Base-by-base conservation (phyloP, 2,113 vertebrate genomes). In the Hippocampus barbouri region DNA sequence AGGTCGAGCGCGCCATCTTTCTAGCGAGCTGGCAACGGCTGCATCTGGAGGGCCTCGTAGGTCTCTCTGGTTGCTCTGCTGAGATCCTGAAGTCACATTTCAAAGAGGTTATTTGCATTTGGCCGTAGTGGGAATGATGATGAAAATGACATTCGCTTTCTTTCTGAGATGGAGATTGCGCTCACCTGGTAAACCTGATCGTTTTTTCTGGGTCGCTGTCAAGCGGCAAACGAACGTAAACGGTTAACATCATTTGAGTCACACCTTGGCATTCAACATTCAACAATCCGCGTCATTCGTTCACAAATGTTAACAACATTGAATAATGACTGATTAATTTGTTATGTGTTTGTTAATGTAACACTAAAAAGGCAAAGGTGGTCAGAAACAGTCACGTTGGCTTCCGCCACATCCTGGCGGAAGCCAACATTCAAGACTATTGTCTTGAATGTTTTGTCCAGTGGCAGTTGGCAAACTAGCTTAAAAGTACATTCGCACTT, bases 11-110 rank as follows among this genome's bases (percentile, higher is more conserved):
- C 10, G 27, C 23, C 15, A 23, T 20, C 25, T 21, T 34, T 41
- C 11, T n/a, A 90, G 72, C 79, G 87, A 40, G 59, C 84, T 1
- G 92, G 85, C 1, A 96, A 70, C 0, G 83, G 74, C 82, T 96
- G 93, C 94, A 96, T 95, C 71, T 95, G 93, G 64, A 98, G 95
- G 1, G 92, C 83, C 1, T 97, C 93, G 0, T 98, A 99, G 7
- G 94, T 97, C 81, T 98, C 96, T 88, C 94, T 96, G 71, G 92
- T 93, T 1, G 90, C 92, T 0, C 87, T 0, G 23, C 93, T 97
- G 86, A 98, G 92, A 23, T 90, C 97, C 97, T 98, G 78, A 47
- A 41, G 81, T 25, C 3, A 21, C 7, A 57, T 34, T 61, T 61
- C 27, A 0, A 0, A 40, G 16, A 38, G 53, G 27, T 20, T 30